phyloP scores from a whole-genome alignment of 2,888 invertebrate species.

The Hipparchia semele region DNA sequence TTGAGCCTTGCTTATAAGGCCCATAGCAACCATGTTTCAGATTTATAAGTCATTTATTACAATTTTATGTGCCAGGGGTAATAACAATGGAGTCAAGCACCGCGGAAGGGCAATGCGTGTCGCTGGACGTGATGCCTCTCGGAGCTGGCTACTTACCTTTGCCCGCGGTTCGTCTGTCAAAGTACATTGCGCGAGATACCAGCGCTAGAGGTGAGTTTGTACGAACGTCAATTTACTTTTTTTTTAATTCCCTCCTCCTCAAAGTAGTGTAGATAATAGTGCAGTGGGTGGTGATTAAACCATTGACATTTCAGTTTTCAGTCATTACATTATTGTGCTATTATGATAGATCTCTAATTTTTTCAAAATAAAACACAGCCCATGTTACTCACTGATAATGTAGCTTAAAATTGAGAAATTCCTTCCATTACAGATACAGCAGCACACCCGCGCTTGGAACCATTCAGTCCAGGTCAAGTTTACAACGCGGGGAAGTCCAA shows the following conservation, averaged over 20 bases:
- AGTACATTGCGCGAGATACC: constrained; percentile 89
- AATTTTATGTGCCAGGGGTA: constrained; percentile 79
- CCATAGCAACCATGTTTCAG: too few relatives aligned
- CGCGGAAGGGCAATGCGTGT: constrained; percentile 87
- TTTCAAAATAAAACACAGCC: too few relatives aligned
- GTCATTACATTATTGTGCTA: too few relatives aligned
- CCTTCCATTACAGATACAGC: constrained; percentile 74
- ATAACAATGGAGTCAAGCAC: constrained; percentile 85
- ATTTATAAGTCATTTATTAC: too few relatives aligned
- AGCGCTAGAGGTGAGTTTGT: constrained; percentile 78
- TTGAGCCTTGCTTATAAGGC: too few relatives aligned
- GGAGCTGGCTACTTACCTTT: constrained; percentile 94
- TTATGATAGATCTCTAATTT: too few relatives aligned
- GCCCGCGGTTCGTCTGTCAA: constrained; percentile 93
- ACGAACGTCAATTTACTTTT: background rate
- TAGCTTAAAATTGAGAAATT: too few relatives aligned
- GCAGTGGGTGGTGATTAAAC: too few relatives aligned
- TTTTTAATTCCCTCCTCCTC: too few relatives aligned
- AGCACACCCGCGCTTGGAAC: constrained; percentile 91
- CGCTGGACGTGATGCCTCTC: constrained; percentile 96
- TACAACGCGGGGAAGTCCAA: constrained; percentile 96
- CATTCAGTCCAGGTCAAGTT: constrained; percentile 95
- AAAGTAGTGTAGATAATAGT: too few relatives aligned
- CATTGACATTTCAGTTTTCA: too few relatives aligned
- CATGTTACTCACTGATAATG: too few relatives aligned